A percentile compares a stretch with the other conserved stretches of the same genome.
Evolutionary conservation across 2,797 vertebrate genomes (phyloP).

Genomic region (Pangasius mekongensis): DNA sequence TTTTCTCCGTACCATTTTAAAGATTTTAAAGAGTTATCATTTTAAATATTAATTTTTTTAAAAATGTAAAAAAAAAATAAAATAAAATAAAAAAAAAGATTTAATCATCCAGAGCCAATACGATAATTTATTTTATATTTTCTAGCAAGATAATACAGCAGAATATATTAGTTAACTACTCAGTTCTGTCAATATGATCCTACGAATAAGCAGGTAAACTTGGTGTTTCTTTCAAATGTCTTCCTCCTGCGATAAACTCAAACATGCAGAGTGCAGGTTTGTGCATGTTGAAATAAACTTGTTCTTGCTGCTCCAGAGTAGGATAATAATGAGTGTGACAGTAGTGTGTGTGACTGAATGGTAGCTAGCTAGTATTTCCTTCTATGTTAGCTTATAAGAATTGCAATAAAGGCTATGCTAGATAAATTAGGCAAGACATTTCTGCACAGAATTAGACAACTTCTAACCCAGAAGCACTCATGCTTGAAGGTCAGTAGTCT

Average conservation of each 20-base stretch:
- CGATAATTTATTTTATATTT: not conserved
- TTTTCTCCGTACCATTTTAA: not conserved
- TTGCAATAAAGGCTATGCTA: not conserved
- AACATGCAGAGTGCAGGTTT: not conserved
- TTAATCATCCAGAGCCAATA: not conserved
- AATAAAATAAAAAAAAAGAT: not conserved
- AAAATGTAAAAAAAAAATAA: not conserved
- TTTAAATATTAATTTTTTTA: not conserved
- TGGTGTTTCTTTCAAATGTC: not conserved
- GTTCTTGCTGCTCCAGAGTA: not conserved
- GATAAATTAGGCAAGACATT: not conserved
- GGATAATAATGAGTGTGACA: not conserved
- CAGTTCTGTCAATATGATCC: not conserved
- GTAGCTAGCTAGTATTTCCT: conserved; percentile 17
- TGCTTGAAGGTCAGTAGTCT: not conserved
- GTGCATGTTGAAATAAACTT: conserved; percentile 23
- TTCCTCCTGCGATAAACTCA: not conserved
- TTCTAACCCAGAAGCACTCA: not conserved
- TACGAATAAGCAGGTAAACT: not conserved
- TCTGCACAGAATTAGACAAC: not conserved
- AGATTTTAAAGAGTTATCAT: not conserved
- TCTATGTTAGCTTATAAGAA: not conserved
- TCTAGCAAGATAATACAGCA: not conserved
- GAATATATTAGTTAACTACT: not conserved
- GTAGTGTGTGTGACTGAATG: not conserved